These are phyloP conservation scores for Struthidea cinerea DNA, from an alignment of 2,113 vertebrate species.

Conservation along the genomic window DNA sequence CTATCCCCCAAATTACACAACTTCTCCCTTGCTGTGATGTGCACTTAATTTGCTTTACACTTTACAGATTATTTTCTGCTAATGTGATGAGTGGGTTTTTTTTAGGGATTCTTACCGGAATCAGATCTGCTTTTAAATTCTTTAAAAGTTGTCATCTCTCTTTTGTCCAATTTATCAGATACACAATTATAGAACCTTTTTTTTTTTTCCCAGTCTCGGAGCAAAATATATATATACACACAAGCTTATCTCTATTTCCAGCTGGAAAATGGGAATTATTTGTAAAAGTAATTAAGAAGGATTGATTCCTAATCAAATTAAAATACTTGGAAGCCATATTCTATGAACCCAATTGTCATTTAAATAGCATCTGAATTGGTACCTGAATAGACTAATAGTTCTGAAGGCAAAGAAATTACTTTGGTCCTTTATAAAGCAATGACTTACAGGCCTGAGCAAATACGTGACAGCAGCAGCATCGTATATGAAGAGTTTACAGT, in stretches of 20 bases:
- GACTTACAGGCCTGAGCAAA: neutral
- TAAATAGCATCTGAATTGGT: neutral
- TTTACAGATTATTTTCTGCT: neutral
- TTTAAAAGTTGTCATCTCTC: conserved; percentile 25
- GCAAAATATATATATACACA: neutral
- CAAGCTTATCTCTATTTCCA: conserved; percentile 54
- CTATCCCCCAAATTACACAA: neutral
- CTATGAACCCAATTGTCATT: conserved; percentile 42
- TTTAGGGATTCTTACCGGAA: conserved; percentile 16
- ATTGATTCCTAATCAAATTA: conserved; percentile 54
- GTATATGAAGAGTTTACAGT: neutral
- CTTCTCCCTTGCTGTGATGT: neutral
- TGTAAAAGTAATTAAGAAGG: conserved; percentile 56
- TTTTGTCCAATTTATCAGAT: conserved; percentile 46
- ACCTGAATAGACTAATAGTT: conserved; percentile 33
- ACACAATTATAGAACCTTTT: neutral
- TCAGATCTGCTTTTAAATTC: conserved; percentile 37
- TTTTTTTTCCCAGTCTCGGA: neutral
- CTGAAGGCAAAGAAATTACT: neutral
- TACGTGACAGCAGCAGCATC: neutral
- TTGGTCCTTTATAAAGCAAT: neutral
- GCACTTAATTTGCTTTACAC: neutral
- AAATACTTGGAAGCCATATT: conserved; percentile 30
- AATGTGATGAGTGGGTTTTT: neutral
- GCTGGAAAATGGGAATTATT: conserved; percentile 59